Evolutionary conservation across 2,888 invertebrate genomes (phyloP).

Genomic region (Hecatera dysodea): DNA sequence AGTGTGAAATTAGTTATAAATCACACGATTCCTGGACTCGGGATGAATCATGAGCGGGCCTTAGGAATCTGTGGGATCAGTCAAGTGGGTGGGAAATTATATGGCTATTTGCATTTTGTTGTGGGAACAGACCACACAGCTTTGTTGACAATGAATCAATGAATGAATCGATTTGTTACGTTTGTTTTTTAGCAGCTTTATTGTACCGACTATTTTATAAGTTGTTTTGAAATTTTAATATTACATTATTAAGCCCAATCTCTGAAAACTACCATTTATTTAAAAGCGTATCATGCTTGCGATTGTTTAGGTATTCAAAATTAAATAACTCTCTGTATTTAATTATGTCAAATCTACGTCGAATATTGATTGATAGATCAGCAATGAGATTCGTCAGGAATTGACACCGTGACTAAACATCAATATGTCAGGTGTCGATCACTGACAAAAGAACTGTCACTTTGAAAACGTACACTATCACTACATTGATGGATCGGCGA

Average conservation of each 20-base stretch:
- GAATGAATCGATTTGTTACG: constrained; percentile 21
- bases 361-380: not conserved
- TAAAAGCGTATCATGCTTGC: too few relatives aligned
- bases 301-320: too few relatives aligned
- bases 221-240: too few relatives aligned
- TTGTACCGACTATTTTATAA: not conserved
- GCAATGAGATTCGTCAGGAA: not conserved
- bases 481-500: constrained; percentile 21
- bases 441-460: constrained; percentile 37
- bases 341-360: not conserved
- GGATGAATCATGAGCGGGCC: constrained; percentile 63
- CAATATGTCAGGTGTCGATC: constrained; percentile 45
- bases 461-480: constrained; percentile 20
- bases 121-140: constrained; percentile 61
- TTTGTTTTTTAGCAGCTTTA: not conserved
- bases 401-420: constrained; percentile 30
- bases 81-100: constrained; percentile 61
- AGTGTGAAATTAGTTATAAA: constrained; percentile 63
- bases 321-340: not conserved
- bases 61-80: constrained; percentile 58
- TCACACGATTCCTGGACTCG: constrained; percentile 62
- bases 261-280: too few relatives aligned
- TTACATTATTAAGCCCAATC: too few relatives aligned
- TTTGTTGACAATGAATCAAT: constrained; percentile 26
- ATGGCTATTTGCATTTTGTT: constrained; percentile 61